These are phyloP conservation scores for Augochlora pura DNA, from an alignment of 1,140 invertebrate genomes.

Conservation along the genomic window DNA sequence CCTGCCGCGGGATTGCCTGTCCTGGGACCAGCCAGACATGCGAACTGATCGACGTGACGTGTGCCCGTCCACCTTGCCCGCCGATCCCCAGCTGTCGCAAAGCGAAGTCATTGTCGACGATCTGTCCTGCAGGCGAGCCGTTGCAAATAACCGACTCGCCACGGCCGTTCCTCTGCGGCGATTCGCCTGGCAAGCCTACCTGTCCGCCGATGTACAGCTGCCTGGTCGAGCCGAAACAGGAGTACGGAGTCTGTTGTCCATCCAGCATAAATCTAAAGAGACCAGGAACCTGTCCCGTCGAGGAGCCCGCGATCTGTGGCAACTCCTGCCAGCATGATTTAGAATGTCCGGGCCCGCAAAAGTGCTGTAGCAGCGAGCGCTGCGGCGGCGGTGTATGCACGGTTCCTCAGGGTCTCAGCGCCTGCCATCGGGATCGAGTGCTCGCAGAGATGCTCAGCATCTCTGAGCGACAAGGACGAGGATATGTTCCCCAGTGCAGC, in stretches of 20 bases:
- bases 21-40: conserved; percentile 86
- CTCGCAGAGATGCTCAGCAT: conserved; percentile 88
- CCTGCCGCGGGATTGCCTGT: conserved; percentile 88
- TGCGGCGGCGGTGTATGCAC: conserved; percentile 81
- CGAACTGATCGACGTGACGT: conserved; percentile 89
- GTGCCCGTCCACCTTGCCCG: conserved; percentile 88
- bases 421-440: conserved; percentile 88
- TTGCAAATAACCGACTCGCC: conserved; percentile 89
- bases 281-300: conserved; percentile 86
- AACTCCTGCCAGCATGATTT: conserved; percentile 87
- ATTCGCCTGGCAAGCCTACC: conserved; percentile 87
- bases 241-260: conserved; percentile 94
- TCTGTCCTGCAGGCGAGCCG: conserved; percentile 89
- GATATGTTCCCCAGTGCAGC: conserved; percentile 91
- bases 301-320: conserved; percentile 81
- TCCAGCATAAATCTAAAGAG: conserved; percentile 87
- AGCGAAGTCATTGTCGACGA: conserved; percentile 83
- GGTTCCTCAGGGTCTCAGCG: conserved; percentile 71
- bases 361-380: conserved; percentile 87
- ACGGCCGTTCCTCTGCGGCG: conserved; percentile 90
- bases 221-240: conserved; percentile 87
- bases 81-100: conserved; percentile 90
- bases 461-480: conserved; percentile 88
- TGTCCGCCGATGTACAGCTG: conserved; percentile 91
- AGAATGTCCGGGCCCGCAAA: conserved; percentile 89